These are phyloP conservation scores for Cariama cristata DNA, from an alignment of 2,113 vertebrate genomes.

Conservation along the genomic window DNA sequence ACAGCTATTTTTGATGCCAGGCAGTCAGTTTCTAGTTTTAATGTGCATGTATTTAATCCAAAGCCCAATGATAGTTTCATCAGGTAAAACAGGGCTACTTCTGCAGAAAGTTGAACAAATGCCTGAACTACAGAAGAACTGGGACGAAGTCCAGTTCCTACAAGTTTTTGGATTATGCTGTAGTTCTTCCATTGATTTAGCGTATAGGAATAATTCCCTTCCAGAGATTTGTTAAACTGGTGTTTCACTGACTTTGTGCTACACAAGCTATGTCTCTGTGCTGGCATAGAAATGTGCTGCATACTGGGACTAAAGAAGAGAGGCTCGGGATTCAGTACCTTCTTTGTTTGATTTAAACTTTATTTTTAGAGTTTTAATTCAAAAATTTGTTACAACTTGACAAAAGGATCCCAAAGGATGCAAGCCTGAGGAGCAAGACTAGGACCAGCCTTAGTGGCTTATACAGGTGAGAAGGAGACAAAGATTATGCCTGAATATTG, in stretches of 20 bases:
- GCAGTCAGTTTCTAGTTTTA: neutral
- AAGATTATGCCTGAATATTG: neutral
- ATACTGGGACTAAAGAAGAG: neutral
- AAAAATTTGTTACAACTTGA: neutral
- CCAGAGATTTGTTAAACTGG: neutral
- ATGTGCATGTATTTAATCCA: neutral
- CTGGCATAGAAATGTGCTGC: neutral
- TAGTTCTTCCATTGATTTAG: neutral
- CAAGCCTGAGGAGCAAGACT: neutral
- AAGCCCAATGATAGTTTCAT: neutral
- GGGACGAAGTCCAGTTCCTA: neutral
- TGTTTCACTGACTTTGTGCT: neutral
- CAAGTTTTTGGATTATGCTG: neutral
- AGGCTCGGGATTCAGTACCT: neutral
- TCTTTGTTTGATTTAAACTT: neutral
- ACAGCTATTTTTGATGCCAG: neutral
- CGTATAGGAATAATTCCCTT: neutral
- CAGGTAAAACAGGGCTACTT: neutral
- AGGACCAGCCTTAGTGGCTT: neutral
- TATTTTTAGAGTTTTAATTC: neutral
- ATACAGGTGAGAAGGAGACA: neutral
- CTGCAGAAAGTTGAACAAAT: neutral
- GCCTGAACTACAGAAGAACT: neutral
- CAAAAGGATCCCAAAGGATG: neutral
- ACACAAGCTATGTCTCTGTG: neutral